Base-by-base conservation (phyloP, 1,140 invertebrate species). In the Drosophila yakuba region DNA sequence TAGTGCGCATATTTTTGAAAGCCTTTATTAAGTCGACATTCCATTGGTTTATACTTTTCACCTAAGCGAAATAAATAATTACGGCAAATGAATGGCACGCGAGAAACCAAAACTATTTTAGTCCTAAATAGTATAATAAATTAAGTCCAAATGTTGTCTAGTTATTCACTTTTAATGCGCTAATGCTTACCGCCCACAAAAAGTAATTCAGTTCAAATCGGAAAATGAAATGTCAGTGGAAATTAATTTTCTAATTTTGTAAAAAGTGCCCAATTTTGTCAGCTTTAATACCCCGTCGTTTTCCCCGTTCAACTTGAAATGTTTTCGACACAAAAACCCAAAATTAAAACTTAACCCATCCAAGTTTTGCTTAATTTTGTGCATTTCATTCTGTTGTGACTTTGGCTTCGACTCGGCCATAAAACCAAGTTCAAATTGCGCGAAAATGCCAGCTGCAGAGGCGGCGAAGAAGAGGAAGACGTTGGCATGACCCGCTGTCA, bases 401-500 rank as follows among this genome's bases (percentile, higher is more conserved):
- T 74, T 74, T 64, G 68, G 48, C 48, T 54, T 61, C 36, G 48
- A 47, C 15, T 71, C 36, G 14, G n/a, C 41, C 55, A 51, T 51
- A 63, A 63, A 56, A 43, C 72, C 73, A 75, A 75, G 73, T 75
- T 75, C 72, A 75, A 75, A 75, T 36, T 51, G 60, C 64, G 67
- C 67, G 58, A 54, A 74, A 74, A 74, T 41, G 57, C 20, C 58
- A 43, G 38, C 17, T 39, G 48, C 67, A 51, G 56, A 15, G 47
- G 25, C 20, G 28, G 28, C 32, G 28, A 45, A 39, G 17, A 43
- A 15, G 50, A 48, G 44, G 48, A 56, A 36, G 48, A 50, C 50
- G 57, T 44, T 47, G 68, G 59, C 68, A 68, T 77, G 56, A 84
- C 74, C 82, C 75, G 67, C 68, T 81, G 73, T 86, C 78, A 74